Evolutionary conservation across 2,797 vertebrate genomes (phyloP).

Genomic region (Lagothrix lagotricha): DNA sequence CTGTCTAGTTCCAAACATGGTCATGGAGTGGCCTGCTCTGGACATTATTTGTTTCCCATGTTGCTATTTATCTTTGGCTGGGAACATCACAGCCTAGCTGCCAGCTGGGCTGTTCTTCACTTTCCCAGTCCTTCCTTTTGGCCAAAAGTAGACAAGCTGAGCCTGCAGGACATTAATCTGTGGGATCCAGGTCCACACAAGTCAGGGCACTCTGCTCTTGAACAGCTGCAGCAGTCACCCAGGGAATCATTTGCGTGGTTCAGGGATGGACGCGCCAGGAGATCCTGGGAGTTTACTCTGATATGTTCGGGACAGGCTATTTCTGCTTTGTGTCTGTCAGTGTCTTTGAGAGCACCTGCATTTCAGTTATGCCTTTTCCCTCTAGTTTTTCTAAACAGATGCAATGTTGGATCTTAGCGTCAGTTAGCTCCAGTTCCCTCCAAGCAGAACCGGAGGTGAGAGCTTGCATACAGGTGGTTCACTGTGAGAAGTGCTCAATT

Average conservation of each 20-base stretch:
- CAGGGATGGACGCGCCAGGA: neutral
- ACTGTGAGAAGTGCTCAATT: neutral
- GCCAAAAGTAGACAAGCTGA: neutral
- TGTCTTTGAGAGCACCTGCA: neutral
- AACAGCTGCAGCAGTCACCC: neutral
- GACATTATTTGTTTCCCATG: constrained; percentile 24
- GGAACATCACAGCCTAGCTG: neutral
- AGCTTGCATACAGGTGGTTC: neutral
- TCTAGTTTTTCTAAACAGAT: neutral
- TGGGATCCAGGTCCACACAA: neutral
- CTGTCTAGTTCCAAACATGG: neutral
- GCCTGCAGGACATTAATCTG: neutral
- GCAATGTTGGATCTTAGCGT: neutral
- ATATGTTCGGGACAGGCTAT: neutral
- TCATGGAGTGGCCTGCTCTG: neutral
- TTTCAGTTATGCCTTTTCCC: neutral
- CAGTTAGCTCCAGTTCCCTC: neutral
- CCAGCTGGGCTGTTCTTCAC: neutral
- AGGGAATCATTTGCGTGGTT: neutral
- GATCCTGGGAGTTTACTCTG: neutral
- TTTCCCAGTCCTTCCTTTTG: neutral
- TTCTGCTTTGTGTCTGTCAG: neutral
- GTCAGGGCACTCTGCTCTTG: constrained; percentile 1
- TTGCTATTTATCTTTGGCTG: neutral
- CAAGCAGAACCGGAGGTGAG: neutral